Evolutionary conservation across 2,797 vertebrate genomes (phyloP).

Genomic region (Atherinosoma microstoma): DNA sequence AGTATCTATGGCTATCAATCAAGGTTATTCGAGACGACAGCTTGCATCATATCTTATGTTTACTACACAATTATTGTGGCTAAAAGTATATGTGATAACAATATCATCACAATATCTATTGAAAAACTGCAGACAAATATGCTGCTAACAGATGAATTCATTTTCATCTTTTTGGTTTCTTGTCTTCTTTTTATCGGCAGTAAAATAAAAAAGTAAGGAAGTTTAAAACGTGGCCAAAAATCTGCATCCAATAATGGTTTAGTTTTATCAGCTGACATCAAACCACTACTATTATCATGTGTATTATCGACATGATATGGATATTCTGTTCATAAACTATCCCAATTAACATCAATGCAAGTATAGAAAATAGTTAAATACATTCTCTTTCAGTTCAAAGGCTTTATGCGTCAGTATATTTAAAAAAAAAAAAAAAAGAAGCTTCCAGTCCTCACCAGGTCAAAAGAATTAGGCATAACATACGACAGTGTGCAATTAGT

Average conservation of each 20-base stretch:
- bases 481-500: not conserved
- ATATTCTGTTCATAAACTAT: too few species aligned
- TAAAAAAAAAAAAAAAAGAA: too few species aligned
- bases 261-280: not conserved
- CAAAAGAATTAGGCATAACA: not conserved
- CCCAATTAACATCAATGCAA: too few species aligned
- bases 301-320: too few species aligned
- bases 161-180: not conserved
- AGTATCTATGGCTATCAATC: not conserved
- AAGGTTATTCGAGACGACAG: not conserved
- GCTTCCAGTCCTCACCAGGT: not conserved
- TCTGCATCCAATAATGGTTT: not conserved
- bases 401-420: too few species aligned
- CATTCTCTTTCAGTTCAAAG: too few species aligned
- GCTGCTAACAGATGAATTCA: not conserved
- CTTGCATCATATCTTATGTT: not conserved
- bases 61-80: not conserved
- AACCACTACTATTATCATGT: too few species aligned
- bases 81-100: not conserved
- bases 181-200: too few species aligned
- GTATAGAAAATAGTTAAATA: too few species aligned
- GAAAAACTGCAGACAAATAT: not conserved
- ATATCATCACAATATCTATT: not conserved
- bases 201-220: too few species aligned
- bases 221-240: too few species aligned